Evolutionary conservation across 2,113 vertebrate species (phyloP).

Genomic region (Vidua chalybeata): DNA sequence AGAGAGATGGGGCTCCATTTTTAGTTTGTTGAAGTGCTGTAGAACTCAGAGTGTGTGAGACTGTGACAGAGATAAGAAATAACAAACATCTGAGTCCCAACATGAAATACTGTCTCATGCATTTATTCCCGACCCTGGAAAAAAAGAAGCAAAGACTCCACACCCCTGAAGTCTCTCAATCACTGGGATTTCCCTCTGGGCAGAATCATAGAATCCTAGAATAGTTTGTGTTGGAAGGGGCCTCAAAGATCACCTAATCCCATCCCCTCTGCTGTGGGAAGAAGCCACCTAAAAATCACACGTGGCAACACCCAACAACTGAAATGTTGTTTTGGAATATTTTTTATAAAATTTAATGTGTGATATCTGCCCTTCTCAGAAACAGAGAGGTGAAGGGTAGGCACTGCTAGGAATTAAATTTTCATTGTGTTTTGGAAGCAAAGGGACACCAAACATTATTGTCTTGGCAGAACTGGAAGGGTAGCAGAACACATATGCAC

Average conservation of each 20-base stretch:
- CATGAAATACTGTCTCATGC: not conserved
- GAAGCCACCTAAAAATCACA: not conserved
- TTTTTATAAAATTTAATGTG: not conserved
- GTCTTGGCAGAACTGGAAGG: not conserved
- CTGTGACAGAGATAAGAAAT: not conserved
- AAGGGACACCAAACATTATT: not conserved
- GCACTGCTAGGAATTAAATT: not conserved
- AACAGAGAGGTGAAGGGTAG: not conserved
- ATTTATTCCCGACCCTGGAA: not conserved
- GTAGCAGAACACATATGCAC: not conserved
- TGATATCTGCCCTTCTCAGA: not conserved
- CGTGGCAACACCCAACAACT: accelerated
- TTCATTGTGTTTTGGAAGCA: not conserved
- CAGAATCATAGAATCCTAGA: not conserved
- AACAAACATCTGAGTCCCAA: not conserved
- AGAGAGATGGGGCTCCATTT: not conserved
- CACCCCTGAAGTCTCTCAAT: not conserved
- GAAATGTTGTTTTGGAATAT: not conserved
- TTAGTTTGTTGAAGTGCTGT: not conserved
- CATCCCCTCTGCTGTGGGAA: not conserved
- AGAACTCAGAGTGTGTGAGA: not conserved
- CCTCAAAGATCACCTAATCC: not conserved
- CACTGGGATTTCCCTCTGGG: not conserved
- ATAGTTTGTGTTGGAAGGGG: not conserved
- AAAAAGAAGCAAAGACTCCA: not conserved